Conservation (phyloP, 2,113 vertebrate species). For the Echinops telfairi region DNA sequence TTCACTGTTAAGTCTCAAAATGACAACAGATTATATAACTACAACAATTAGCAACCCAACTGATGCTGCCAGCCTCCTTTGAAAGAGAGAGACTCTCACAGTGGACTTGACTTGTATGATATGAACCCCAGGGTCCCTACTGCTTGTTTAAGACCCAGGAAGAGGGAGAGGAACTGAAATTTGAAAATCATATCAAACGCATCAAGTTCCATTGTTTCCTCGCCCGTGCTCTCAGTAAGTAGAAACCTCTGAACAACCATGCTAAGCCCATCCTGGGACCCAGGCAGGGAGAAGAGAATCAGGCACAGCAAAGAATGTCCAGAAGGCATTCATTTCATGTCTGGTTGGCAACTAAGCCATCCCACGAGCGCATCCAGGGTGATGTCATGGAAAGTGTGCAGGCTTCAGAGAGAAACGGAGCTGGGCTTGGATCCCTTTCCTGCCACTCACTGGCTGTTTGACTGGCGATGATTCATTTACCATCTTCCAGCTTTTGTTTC, state of each 20-base stretch:
- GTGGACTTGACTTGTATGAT: background rate
- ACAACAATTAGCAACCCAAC: too few relatives aligned
- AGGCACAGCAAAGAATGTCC: conserved; percentile 73
- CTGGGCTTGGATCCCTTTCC: conserved; percentile 58
- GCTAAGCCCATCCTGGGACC: background rate
- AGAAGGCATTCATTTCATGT: conserved; percentile 62
- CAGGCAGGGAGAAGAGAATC: conserved; percentile 25
- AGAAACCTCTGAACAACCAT: background rate
- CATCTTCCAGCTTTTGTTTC: background rate
- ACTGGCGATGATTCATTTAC: background rate
- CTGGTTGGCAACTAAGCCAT: conserved; percentile 21
- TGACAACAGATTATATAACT: too few relatives aligned
- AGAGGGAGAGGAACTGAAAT: conserved; percentile 28
- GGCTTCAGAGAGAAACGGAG: conserved; percentile 24
- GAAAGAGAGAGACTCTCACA: background rate
- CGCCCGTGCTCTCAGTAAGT: background rate
- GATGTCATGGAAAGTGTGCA: conserved; percentile 66
- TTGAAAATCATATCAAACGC: conserved; percentile 3
- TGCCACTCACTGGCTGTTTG: conserved; percentile 1
- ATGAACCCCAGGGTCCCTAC: background rate
- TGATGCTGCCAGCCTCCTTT: too few relatives aligned
- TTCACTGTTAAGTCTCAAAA: too few relatives aligned
- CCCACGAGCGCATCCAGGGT: conserved; percentile 54
- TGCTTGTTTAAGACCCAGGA: background rate
- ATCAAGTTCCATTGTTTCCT: background rate